Evolutionary conservation across 2,113 vertebrate genomes (phyloP), one percentile per base, ranked within the genome.

Genomic region (Anthoscopus minutus): DNA sequence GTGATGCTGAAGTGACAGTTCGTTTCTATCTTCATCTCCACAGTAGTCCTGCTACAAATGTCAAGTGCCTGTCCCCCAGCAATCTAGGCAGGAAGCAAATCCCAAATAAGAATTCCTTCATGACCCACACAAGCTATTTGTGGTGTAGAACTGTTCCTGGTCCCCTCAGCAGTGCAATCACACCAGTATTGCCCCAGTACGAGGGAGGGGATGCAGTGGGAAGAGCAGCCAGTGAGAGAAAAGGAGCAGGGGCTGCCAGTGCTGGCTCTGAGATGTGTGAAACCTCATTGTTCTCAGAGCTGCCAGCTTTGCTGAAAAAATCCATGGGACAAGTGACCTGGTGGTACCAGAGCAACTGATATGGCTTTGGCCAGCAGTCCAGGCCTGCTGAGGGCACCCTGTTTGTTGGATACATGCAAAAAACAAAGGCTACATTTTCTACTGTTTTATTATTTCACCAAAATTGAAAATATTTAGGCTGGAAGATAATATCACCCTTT

Each of bases 1-100:
- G 65, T 73, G 65, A 84, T 8, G 73, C 81, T 81, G 4, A 92
- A 89, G 56, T 53, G 62, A 88, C 74, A 94, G 47, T 80, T 94
- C 9, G 0, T 72, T 94, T 65, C 74, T 69, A 13, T 70, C 67
- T 78, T 66, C 47, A 47, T 67, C 48, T 56, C 51, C 44, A 30
- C 70, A 42, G 60, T 9, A 44, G 60, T 50, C 51, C 85, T 70
- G 65, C 47, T 73, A 33, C 6, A 4, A 77, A 73, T 42, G 42
- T 66, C 89, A 74, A 69, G 20, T 78, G 86, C 17, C 73, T 86
- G 65, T 92, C 61, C 76, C 45, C 12, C 79, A 78, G 30, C 1
- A 2, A 74, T 81, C 14, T 33, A 66, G 33, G 47, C 64, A 70
- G 56, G 87, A 96, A 91, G 64, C 23, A 57, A 91, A 86, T 31